Evolutionary conservation across 2,888 invertebrate species (phyloP), one percentile per base, ranked within the genome.

Genomic region (Neoitamus cyanurus): DNA sequence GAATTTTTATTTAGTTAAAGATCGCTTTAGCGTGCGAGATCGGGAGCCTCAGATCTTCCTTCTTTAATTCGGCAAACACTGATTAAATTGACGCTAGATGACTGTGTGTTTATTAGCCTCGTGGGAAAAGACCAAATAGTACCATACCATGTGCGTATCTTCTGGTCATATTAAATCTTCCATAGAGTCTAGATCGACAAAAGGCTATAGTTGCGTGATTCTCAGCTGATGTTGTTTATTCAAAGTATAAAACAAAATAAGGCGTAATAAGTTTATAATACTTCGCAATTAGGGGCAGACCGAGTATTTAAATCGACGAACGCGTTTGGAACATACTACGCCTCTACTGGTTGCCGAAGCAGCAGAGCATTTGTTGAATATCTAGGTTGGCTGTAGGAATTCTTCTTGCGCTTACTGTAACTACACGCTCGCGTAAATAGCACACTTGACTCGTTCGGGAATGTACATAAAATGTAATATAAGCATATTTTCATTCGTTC

Each of bases 391-490:
- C 58, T 58, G 58, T 58, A 58, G 58, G 58, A 58, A 58, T 58
- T 58, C 58, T 58, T 58, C 58, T 58, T 58, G 58, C 58, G 58
- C 58, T 11, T 58, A 58, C 58, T 77, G 77, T 48, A 48, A 13
- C 78, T 78, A 31, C 34, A 31, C 9, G 15, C 20, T 78, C 78
- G 58, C 11, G 9, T 48, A 78, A 78, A 58, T 78, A 78, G 78
- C 78, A 78, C 58, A 78, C 78, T 78, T 46, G 78, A 78, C 58
- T 78, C 48, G 48, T 15, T 75, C 7, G 28, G 58, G 58, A 48
- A 31, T 31, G 58, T 78, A 78, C 78, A 78, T 78, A 58, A 78
- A 48, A 31, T 58, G 58, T 46, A 78, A 48, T 30, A 58, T 58
- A 48, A 58, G 78, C 78, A 58, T 31, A 75, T 58, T 48, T 78